Base-by-base conservation (phyloP, 2,113 vertebrate species). In the Psilopsiagon aymara region DNA sequence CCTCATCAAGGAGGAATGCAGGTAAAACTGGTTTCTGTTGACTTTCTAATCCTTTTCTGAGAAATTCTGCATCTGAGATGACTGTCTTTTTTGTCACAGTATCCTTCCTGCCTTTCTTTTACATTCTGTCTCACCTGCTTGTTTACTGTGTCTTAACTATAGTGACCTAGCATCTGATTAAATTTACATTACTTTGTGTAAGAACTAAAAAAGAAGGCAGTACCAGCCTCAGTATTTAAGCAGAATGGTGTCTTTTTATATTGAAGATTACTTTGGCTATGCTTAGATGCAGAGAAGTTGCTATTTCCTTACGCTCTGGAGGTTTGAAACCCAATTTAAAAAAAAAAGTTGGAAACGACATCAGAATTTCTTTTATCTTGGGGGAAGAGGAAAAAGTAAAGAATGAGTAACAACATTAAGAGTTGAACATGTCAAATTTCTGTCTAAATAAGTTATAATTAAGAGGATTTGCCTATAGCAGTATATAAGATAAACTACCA, bases 161-260 rank as follows among this genome's bases (percentile, higher is more conserved):
- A 84, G 60, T 47, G 88, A 92, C 75, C 73, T 88, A 70, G n/a
- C 21, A 44, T 84, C 77, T 95, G 69, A 82, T 79, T 92, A 78
- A 86, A 95, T 92, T 91, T 92, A 24, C 83, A 86, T 94, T 88
- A 88, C 51, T 89, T 88, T 95, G 39, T 85, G 20, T 68, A 64
- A 47, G 39, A 77, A 55, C 68, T 89, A 60, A 81, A 68, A 66
- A 88, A 88, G 55, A 73, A 75, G 49, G 23, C 12, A 51, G 49
- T 74, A 23, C 2, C 39, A 44, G 24, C 66, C 83, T 77, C 13
- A 9, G 7, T 77, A 27, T 86, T 95, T 67, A 90, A 62, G 41
- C 44, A 77, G 67, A 92, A 86, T 81, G 24, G 4, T 16, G 29
- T 23, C 23, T 44, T 57, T 51, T 69, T 79, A 11, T 46, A 21